Evolutionary conservation across 2,797 vertebrate species (phyloP).

Genomic region (Macropodus opercularis): DNA sequence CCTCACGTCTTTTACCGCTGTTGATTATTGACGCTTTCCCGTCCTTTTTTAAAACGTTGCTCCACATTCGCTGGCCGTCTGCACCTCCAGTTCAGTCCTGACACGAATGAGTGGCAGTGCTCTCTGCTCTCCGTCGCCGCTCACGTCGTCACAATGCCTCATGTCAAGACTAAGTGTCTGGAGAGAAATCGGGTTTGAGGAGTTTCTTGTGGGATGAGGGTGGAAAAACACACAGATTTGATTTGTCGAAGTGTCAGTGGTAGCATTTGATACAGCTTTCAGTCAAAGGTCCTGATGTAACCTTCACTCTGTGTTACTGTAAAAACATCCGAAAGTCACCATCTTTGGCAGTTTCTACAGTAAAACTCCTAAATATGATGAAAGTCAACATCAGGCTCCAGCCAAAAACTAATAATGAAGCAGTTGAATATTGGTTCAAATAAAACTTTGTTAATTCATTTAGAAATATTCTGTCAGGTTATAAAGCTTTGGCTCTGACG

Average conservation of each 20-base stretch:
- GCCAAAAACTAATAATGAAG: no score
- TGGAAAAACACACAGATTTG: conserved; percentile 2
- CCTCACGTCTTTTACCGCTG: no score
- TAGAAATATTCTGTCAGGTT: neutral
- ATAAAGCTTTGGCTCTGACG: neutral
- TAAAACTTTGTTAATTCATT: no score
- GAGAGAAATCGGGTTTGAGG: conserved; percentile 25
- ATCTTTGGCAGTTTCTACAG: no score
- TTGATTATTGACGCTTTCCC: conserved; percentile 6
- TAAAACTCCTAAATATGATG: no score
- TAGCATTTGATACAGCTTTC: conserved; percentile 12
- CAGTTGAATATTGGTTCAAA: no score
- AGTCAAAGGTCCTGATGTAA: conserved; percentile 7
- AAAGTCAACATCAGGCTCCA: no score
- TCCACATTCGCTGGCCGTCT: conserved; percentile 21
- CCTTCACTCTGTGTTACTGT: neutral
- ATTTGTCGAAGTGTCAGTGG: conserved; percentile 11
- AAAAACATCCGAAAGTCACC: neutral
- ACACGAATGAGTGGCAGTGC: conserved; percentile 20
- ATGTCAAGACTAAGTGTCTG: conserved; percentile 44
- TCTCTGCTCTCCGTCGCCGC: conserved; percentile 36
- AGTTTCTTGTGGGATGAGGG: conserved; percentile 13
- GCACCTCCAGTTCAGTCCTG: conserved; percentile 18
- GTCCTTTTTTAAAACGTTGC: conserved; percentile 3
- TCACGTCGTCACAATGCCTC: conserved; percentile 38